A percentile compares a stretch with the other conserved stretches of the same genome.
These are phyloP conservation scores for Hippasteria phrygiana DNA, from an alignment of 53 echinoderm and acorn worm genomes.

Conservation along the genomic window DNA sequence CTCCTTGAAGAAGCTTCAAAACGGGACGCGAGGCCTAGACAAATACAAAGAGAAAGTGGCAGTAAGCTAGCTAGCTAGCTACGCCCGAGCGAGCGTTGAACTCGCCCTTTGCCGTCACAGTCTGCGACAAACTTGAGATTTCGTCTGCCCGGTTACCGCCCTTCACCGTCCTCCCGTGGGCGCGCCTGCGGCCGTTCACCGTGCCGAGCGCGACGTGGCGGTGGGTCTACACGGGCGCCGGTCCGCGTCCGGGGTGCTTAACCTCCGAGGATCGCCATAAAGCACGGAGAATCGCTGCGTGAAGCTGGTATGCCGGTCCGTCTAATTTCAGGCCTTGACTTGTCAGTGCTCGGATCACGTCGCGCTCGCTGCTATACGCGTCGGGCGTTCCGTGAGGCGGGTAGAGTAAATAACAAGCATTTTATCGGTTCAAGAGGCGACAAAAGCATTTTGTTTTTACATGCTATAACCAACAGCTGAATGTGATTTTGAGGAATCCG, in stretches of 20 bases:
- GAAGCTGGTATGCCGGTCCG: background rate
- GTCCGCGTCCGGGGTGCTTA: slow-evolving; percentile 5
- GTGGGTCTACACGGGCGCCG: background rate
- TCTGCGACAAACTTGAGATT: background rate
- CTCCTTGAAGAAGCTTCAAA: background rate
- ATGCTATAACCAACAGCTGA: too few species aligned
- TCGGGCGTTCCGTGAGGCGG: background rate
- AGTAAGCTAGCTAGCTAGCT: background rate
- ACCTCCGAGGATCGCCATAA: slow-evolving; percentile 44
- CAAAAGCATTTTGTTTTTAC: too few species aligned
- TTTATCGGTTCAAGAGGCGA: too few species aligned
- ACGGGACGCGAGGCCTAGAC: background rate
- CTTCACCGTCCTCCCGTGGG: background rate
- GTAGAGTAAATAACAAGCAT: too few species aligned
- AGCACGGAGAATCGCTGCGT: slow-evolving; percentile 54
- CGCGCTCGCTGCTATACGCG: background rate
- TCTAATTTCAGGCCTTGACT: background rate
- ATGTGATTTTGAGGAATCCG: too few species aligned
- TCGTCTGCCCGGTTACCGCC: background rate
- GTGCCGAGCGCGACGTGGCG: background rate
- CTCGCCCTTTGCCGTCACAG: background rate
- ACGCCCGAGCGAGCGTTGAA: slow-evolving; percentile 51
- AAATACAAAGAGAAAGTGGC: background rate
- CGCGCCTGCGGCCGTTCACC: background rate
- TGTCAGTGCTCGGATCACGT: background rate